phyloP scores from a whole-genome alignment of 2,797 vertebrate species.

The Lemur catta region DNA sequence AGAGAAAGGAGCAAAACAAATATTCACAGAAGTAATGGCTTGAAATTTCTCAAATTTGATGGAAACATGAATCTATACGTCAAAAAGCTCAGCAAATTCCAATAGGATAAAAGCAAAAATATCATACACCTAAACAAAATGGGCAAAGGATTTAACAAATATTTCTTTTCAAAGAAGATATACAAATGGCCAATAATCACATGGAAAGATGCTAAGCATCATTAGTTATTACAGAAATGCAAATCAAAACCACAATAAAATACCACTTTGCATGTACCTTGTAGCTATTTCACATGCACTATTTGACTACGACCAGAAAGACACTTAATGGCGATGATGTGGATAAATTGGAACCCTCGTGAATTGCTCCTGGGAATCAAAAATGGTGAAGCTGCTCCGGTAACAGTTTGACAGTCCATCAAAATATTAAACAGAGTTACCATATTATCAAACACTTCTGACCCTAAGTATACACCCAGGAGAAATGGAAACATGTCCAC shows the following conservation, averaged over 20 bases:
- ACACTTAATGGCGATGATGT: no score
- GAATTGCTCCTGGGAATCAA: neutral
- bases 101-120: neutral
- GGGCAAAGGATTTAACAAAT: neutral
- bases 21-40: neutral
- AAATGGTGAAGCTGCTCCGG: neutral
- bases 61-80: neutral
- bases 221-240: neutral
- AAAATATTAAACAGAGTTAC: neutral
- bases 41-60: neutral
- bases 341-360: neutral
- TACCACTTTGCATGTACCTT: fast-evolving
- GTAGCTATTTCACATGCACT: neutral
- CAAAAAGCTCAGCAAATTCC: neutral
- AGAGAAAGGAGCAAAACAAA: neutral
- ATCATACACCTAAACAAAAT: neutral
- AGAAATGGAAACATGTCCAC: neutral
- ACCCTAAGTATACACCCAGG: neutral
- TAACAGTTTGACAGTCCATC: neutral
- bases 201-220: neutral
- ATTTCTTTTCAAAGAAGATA: neutral
- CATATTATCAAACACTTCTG: neutral
- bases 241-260: neutral
- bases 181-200: neutral
- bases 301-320: neutral